Percentiles rank a stretch among this genome's conserved stretches.
Conservation (phyloP, 1,140 invertebrate species). For the Linepithema humile region DNA sequence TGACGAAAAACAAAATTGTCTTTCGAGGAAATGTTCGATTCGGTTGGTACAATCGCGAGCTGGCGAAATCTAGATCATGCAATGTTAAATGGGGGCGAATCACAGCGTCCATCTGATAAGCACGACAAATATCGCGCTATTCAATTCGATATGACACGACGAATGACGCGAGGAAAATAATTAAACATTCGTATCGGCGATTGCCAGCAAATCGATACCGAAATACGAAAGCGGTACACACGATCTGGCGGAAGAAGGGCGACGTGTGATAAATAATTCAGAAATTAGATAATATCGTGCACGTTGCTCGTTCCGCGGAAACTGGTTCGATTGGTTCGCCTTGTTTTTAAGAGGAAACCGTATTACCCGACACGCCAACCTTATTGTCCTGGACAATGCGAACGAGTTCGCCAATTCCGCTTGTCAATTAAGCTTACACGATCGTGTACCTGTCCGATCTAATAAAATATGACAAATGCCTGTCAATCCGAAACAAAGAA, state of each 20-base stretch:
- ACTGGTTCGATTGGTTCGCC: slow-evolving; percentile 59
- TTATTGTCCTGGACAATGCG: slow-evolving; percentile 45
- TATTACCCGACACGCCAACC: slow-evolving; percentile 51
- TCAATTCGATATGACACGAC: background rate
- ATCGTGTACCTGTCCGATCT: slow-evolving; percentile 10
- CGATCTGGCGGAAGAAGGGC: slow-evolving; percentile 10
- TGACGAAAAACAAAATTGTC: background rate
- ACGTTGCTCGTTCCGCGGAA: slow-evolving; percentile 37
- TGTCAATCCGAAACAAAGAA: background rate
- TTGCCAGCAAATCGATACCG: slow-evolving; percentile 33
- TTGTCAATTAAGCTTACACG: slow-evolving; percentile 46
- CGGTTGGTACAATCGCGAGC: too few relatives aligned
- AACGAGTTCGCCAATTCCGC: slow-evolving; percentile 39
- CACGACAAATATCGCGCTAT: too few relatives aligned
- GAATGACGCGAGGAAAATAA: background rate
- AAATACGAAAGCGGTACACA: slow-evolving; percentile 37
- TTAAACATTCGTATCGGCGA: slow-evolving; percentile 35
- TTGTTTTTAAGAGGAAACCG: slow-evolving; percentile 56
- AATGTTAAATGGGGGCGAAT: too few relatives aligned
- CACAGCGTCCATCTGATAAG: too few relatives aligned
- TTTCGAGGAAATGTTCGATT: background rate
- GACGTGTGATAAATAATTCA: slow-evolving; percentile 54
- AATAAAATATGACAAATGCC: slow-evolving; percentile 48
- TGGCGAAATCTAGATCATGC: too few relatives aligned
- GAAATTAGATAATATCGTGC: slow-evolving; percentile 63